Conservation (phyloP, 2,113 vertebrate species). For the Coracopsis vasa region DNA sequence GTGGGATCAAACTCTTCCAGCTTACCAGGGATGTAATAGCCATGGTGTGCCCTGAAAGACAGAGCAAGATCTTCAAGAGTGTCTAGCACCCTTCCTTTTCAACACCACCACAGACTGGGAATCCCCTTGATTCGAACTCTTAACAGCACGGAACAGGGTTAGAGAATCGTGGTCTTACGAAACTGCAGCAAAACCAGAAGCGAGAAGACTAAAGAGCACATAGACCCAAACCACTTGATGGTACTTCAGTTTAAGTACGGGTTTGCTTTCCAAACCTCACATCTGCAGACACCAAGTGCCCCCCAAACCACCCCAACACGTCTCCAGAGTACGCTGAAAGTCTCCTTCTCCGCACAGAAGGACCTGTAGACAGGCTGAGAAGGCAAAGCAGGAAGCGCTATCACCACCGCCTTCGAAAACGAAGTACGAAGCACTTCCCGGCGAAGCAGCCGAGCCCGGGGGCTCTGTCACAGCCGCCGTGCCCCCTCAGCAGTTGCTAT, state of each 20-base stretch:
- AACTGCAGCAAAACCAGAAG: neutral
- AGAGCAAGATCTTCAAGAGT: neutral
- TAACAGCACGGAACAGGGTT: neutral
- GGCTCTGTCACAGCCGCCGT: neutral
- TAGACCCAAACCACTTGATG: fast-evolving
- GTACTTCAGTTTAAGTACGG: neutral
- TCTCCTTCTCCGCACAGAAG: fast-evolving
- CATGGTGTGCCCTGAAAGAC: neutral
- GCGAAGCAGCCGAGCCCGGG: neutral
- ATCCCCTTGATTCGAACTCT: neutral
- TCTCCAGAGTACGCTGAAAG: neutral
- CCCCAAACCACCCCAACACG: neutral
- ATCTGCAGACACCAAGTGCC: neutral
- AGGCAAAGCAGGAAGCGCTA: neutral
- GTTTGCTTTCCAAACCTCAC: neutral
- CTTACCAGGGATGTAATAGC: neutral
- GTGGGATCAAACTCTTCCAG: neutral
- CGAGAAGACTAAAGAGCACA: fast-evolving
- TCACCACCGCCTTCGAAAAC: neutral
- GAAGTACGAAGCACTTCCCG: fast-evolving
- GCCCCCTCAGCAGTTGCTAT: fast-evolving
- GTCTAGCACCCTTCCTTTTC: neutral
- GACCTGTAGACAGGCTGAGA: fast-evolving
- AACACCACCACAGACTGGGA: neutral
- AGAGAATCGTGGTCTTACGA: fast-evolving